Conservation (phyloP, 2,797 vertebrate species). For the Cuculus canorus region DNA sequence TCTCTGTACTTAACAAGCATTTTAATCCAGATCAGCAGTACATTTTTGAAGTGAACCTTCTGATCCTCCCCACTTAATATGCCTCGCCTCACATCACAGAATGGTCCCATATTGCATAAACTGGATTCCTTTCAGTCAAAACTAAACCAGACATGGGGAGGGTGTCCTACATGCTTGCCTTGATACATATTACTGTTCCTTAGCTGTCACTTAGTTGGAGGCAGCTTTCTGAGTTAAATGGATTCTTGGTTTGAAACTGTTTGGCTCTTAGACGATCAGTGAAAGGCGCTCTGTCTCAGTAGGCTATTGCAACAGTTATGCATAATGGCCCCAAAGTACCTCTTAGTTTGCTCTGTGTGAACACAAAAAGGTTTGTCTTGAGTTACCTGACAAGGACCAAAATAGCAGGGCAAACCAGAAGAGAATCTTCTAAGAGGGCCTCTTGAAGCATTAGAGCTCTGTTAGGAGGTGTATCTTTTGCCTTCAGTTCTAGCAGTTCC, state of each 20-base stretch:
- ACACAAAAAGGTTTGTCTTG: neutral
- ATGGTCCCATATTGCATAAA: neutral
- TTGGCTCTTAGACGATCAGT: neutral
- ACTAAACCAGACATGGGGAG: neutral
- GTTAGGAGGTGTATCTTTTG: neutral
- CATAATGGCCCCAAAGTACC: neutral
- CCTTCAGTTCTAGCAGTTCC: neutral
- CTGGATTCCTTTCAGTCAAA: neutral
- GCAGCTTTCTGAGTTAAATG: neutral
- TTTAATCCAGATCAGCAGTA: neutral
- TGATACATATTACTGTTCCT: neutral
- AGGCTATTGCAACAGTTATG: neutral
- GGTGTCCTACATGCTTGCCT: neutral
- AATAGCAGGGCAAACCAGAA: neutral
- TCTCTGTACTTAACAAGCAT: neutral
- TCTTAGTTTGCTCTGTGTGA: neutral
- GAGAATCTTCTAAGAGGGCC: neutral
- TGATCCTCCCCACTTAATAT: neutral
- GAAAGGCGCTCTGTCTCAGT: neutral
- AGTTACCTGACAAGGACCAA: neutral
- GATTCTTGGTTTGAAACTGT: neutral
- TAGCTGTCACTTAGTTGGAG: neutral
- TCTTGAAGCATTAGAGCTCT: neutral
- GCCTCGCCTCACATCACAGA: neutral
- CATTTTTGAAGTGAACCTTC: neutral